Evolutionary conservation across 64 coral and sea anemone species (phyloP).

Genomic region (Porites australiensis): DNA sequence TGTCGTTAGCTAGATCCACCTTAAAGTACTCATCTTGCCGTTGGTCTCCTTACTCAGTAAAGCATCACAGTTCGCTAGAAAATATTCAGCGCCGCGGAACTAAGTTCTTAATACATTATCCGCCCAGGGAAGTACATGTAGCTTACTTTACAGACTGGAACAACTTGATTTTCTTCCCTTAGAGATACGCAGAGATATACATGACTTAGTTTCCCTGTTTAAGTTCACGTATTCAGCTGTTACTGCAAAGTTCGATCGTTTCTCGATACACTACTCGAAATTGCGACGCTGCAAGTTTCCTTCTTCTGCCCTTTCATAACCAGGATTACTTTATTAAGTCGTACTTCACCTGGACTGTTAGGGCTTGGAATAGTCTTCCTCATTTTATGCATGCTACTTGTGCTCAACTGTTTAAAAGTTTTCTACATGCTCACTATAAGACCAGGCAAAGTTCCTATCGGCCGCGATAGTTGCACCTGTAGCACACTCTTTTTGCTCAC

Average conservation of each 20-base stretch:
- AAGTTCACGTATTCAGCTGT: background rate
- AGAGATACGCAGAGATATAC: slow-evolving; percentile 44
- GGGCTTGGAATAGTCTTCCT: slow-evolving; percentile 26
- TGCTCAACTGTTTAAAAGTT: no score
- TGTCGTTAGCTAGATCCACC: slow-evolving; percentile 64
- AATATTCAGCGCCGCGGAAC: slow-evolving; percentile 70
- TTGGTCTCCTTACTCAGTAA: slow-evolving; percentile 74
- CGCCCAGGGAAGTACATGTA: background rate
- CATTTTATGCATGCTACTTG: background rate
- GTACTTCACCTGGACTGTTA: slow-evolving; percentile 51
- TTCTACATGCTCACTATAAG: no score
- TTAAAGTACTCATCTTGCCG: slow-evolving; percentile 67
- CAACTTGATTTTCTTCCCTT: slow-evolving; percentile 49
- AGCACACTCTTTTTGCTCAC: no score
- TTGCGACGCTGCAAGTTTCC: slow-evolving; percentile 12
- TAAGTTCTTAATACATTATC: slow-evolving; percentile 65
- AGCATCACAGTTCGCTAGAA: slow-evolving; percentile 57
- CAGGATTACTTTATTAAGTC: slow-evolving; percentile 20
- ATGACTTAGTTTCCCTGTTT: slow-evolving; percentile 14
- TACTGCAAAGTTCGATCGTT: background rate
- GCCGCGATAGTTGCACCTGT: no score
- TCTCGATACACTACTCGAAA: slow-evolving; percentile 5
- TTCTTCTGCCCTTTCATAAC: slow-evolving; percentile 5
- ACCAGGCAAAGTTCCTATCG: no score
- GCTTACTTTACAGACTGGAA: background rate